These are phyloP conservation scores for Alexandromys fortis DNA, from an alignment of 2,113 vertebrate genomes.

Conservation along the genomic window DNA sequence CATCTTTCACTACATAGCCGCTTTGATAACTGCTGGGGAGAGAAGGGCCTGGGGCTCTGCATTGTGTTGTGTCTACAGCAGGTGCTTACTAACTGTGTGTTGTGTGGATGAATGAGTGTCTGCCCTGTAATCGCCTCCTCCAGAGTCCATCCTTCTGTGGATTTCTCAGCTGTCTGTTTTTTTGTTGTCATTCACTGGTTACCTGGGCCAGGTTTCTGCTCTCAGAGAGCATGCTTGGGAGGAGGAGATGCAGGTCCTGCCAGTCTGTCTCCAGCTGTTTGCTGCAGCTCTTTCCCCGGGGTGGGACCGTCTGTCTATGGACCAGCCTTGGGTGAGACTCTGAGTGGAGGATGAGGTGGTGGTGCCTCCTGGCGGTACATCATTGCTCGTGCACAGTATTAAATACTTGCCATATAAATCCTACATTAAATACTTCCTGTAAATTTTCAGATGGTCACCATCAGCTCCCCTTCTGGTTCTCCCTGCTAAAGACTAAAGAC, in stretches of 20 bases:
- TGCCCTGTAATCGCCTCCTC: not conserved
- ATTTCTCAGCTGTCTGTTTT: not conserved
- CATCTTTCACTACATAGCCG: too few species aligned
- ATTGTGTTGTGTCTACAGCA: fast-evolving
- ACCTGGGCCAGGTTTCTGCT: not conserved
- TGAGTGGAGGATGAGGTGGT: not conserved
- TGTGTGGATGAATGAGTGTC: not conserved
- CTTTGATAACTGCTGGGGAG: not conserved
- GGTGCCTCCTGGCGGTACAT: not conserved
- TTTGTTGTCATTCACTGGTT: not conserved
- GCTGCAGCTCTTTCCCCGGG: not conserved
- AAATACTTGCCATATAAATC: not conserved
- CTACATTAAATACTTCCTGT: not conserved
- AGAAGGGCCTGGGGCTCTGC: not conserved
- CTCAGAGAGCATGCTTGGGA: not conserved
- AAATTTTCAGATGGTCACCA: not conserved
- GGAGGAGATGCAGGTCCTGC: not conserved
- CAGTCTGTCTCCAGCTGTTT: not conserved
- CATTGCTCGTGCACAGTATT: not conserved
- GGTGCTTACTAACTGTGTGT: not conserved
- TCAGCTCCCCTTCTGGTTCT: not conserved
- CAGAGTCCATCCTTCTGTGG: not conserved
- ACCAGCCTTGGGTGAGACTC: not conserved
- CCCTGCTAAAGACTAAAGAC: not conserved
- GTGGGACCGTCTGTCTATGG: fast-evolving